phyloP scores from a whole-genome alignment of 2,888 invertebrate species.

The Pediacus dermestoides region DNA sequence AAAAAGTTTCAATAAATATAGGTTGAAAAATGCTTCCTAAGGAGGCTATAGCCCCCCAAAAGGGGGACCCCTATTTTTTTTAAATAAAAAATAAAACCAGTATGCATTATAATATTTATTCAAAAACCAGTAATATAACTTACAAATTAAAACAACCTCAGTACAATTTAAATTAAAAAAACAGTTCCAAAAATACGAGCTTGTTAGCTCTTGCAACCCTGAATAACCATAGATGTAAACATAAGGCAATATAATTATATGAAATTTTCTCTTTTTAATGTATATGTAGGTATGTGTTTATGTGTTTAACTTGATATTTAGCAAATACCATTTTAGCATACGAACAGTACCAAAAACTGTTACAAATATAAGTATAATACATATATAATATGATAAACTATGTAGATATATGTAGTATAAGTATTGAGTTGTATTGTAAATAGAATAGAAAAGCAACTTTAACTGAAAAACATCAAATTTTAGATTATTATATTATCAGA shows the following conservation, averaged over 20 bases:
- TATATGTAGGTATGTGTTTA: neutral
- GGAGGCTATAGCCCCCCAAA: too few species aligned
- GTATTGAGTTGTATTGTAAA: slow-evolving; percentile 26
- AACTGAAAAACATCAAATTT: slow-evolving; percentile 13
- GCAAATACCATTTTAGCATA: slow-evolving; percentile 1
- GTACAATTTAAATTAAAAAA: slow-evolving; percentile 51
- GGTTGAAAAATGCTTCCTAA: too few species aligned
- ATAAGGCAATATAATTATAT: slow-evolving; percentile 35
- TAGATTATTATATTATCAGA: slow-evolving; percentile 20
- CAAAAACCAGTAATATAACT: slow-evolving; percentile 51
- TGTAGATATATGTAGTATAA: slow-evolving; percentile 36
- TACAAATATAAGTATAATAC: slow-evolving; percentile 42
- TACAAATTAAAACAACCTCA: slow-evolving; percentile 52
- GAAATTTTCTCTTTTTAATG: slow-evolving; percentile 1
- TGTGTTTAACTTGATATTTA: too few species aligned
- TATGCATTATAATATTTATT: slow-evolving; percentile 49
- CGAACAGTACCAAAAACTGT: slow-evolving; percentile 27
- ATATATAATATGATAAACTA: slow-evolving; percentile 35
- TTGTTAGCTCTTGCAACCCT: slow-evolving; percentile 56
- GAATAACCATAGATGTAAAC: slow-evolving; percentile 50
- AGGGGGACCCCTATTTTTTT: too few species aligned
- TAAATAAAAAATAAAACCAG: too few species aligned
- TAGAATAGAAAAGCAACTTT: slow-evolving; percentile 23
- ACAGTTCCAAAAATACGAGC: slow-evolving; percentile 52
- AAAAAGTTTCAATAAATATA: too few species aligned